Evolutionary conservation across 2,888 invertebrate species (phyloP), one percentile per base, ranked within the genome.

Genomic region (Congeria kusceri): DNA sequence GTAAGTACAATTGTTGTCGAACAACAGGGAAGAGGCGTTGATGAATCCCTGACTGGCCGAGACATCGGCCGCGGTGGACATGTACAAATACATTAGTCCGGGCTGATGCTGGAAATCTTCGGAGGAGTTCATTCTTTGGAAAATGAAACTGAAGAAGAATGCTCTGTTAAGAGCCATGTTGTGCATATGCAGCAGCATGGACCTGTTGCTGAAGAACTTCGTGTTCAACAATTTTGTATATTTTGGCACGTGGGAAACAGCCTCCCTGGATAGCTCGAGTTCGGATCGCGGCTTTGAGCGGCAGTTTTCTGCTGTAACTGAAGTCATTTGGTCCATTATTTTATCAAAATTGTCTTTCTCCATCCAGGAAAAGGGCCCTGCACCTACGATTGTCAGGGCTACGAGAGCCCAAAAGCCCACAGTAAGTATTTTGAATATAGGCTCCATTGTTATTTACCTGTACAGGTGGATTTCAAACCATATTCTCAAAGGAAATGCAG

Each of bases 71-170:
- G 98, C 97, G 0, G 98, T 96, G 0, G 98, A 98, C 57, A 99
- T 94, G 92, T 98, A 98, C 91, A 98, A 98, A 92, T 99, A 99
- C 97, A 98, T 98, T 96, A 99, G 97, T 68, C 99, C 99, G 0
- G 99, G 99, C 94, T 99, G 98, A 88, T 97, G 97, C 61, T 77
- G 67, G 53, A 87, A 87, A 59, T 87, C 85, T 20, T 58, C 85
- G 0, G 90, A 86, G 23, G 87, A 83, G 77, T 91, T 92, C 63
- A 90, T 84, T 66, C 86, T 83, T 65, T 91, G 91, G 62, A 88
- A 90, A 58, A 91, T 88, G 69, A 89, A 91, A 77, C 89, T 91
- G 77, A 86, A 92, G 93, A 97, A 99, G 94, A 98, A 99, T 0
- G 98, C 98, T 87, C 99, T 95, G 93, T 96, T 98, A 92, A 98